Base-by-base conservation (phyloP, 2,888 invertebrate genomes). In the Dynastes grantii region DNA sequence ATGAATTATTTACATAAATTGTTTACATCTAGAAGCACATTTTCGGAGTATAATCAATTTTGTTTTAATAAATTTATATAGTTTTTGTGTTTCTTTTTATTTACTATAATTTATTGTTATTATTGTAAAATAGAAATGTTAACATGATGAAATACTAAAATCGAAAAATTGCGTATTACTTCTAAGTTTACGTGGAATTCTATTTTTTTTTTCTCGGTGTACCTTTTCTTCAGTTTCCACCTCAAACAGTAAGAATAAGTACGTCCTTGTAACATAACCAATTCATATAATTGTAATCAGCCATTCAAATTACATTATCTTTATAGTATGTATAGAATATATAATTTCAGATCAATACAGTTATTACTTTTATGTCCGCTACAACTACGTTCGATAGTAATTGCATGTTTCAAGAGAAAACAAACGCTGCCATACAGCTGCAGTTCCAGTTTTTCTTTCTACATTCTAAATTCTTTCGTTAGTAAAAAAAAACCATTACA, bases 401-500 rank as follows among this genome's bases (percentile, higher is more conserved):
- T 68, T 68, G 27, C 29, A 68, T 49, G 68, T 68, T 68, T 68
- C 11, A 68, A 29, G 68, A 68, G 68, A 68, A 68, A 68, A 68
- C 51, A 51, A 55, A n/a, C 16, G 4, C 40, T 8, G 11, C 16
- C 16, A 40, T 65, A 40, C 49, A n/a, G 49, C 16, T 13, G 45
- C 61, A 29, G 29, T 61, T 68, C 68, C 51, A 68, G 27, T 27
- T 68, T 68, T 68, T 68, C n/a, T 49, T 22, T n/a, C 6, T 68
- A 37, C 63, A 63, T 63, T 63, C 63, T 63, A 63, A 63, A 32
- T 63, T 63, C 63, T 63, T 63, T 58, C 55, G 22, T 58, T 58
- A 6, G 5, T 27, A 61, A 61, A 29, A 27, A 27, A 61, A 29
- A 58, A 53, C 11, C 3, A 3, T 9, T 53, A 11, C 53, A 53